phyloP scores from a whole-genome alignment of 2,113 vertebrate genomes.

The Triplophysa siluroides region DNA sequence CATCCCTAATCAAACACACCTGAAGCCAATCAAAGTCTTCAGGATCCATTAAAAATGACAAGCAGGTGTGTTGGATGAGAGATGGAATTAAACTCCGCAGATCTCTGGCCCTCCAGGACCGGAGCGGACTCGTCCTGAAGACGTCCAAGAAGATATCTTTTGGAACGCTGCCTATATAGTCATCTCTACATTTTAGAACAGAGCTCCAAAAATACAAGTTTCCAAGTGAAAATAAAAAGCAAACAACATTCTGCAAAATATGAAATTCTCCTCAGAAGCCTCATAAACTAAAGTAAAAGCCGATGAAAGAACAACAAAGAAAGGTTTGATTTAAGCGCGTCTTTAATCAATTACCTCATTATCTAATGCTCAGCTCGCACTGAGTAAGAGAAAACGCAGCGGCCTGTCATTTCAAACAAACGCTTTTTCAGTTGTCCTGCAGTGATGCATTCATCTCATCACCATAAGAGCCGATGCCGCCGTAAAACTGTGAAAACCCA shows the following conservation, averaged over 20 bases:
- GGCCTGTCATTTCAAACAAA: background rate
- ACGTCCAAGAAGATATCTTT: too few species aligned
- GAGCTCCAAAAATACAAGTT: background rate
- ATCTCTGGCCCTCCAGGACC: too few species aligned
- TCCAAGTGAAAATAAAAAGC: background rate
- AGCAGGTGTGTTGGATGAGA: too few species aligned
- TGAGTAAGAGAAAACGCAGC: background rate
- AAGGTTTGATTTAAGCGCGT: slow-evolving; percentile 22
- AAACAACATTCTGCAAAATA: background rate
- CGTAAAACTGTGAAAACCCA: background rate
- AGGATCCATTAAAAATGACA: too few species aligned
- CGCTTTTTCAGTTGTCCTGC: background rate
- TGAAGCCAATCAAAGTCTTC: too few species aligned
- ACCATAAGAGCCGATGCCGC: background rate
- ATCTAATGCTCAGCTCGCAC: background rate
- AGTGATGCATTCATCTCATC: slow-evolving; percentile 23
- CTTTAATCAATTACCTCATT: slow-evolving; percentile 24
- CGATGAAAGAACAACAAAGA: slow-evolving; percentile 22
- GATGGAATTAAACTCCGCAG: too few species aligned
- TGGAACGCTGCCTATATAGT: too few species aligned
- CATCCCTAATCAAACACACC: too few species aligned
- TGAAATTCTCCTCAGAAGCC: background rate
- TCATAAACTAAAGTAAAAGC: background rate
- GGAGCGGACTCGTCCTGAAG: too few species aligned
- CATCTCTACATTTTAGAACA: too few species aligned